These are phyloP conservation scores for Ladona fulva DNA, from an alignment of 1,140 invertebrate species.

Conservation along the genomic window DNA sequence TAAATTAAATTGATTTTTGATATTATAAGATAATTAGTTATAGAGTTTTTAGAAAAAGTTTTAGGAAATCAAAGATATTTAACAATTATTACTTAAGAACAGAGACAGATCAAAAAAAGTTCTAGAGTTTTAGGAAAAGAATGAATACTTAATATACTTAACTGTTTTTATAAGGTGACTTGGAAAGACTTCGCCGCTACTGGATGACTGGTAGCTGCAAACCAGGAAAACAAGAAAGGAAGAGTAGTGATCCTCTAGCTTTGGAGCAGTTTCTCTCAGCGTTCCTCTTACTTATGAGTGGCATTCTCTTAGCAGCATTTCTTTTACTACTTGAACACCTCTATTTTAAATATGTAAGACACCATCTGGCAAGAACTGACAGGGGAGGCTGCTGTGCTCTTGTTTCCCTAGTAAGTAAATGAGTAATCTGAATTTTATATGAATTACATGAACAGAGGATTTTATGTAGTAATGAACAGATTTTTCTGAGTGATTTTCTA, in stretches of 20 bases:
- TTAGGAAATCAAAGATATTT: no score
- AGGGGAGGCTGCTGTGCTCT: conserved; percentile 81
- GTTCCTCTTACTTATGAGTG: conserved; percentile 88
- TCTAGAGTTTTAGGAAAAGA: no score
- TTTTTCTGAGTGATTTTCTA: no score
- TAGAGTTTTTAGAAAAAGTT: no score
- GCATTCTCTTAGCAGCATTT: conserved; percentile 76
- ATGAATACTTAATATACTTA: neutral
- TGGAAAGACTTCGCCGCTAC: conserved; percentile 87
- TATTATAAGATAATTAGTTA: no score
- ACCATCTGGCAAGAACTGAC: conserved; percentile 80
- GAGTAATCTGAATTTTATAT: no score
- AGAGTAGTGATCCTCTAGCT: conserved; percentile 84
- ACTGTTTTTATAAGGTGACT: conserved; percentile 51
- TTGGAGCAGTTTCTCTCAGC: conserved; percentile 96
- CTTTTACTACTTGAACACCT: conserved; percentile 84
- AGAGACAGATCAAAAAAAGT: no score
- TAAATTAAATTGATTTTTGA: no score
- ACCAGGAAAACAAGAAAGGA: conserved; percentile 80
- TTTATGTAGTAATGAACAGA: conserved; percentile 33
- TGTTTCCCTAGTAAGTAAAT: conserved; percentile 66
- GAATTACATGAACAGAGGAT: conserved; percentile 29
- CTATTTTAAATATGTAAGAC: conserved; percentile 85
- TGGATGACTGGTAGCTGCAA: conserved; percentile 98
- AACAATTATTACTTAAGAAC: no score